Conservation (phyloP, 2,888 invertebrate genomes). For the Brachyptera putata region DNA sequence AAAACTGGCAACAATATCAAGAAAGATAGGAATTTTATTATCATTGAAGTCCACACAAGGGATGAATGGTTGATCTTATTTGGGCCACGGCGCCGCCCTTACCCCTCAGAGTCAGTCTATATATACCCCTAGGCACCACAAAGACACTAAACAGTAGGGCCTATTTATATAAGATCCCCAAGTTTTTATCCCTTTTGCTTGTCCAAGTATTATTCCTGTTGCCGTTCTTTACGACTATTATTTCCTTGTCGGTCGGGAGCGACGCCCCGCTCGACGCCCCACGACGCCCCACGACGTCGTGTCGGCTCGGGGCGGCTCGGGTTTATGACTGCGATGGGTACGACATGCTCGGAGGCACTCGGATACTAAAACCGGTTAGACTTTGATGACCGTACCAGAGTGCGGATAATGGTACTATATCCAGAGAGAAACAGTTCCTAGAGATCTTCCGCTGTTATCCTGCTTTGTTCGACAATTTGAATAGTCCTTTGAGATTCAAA, state of each 20-base stretch:
- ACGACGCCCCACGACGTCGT: constrained; percentile 1
- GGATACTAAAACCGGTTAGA: not conserved
- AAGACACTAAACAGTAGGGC: constrained; percentile 15
- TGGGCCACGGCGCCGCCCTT: not conserved
- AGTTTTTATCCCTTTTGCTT: constrained; percentile 19
- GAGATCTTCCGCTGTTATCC: too few species aligned
- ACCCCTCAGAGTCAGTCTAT: too few species aligned
- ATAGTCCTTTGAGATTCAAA: too few species aligned
- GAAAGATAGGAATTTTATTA: constrained; percentile 16
- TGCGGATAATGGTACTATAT: too few species aligned
- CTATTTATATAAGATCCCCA: constrained; percentile 13
- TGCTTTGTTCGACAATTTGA: too few species aligned
- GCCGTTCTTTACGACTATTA: constrained; percentile 15
- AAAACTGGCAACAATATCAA: constrained; percentile 18
- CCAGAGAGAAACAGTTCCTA: too few species aligned
- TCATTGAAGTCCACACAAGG: constrained; percentile 20
- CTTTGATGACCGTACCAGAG: not conserved
- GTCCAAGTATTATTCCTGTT: constrained; percentile 19
- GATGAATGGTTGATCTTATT: constrained; percentile 18
- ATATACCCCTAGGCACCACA: constrained; percentile 4
- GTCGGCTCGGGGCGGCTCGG: not conserved
- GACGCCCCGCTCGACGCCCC: not conserved
- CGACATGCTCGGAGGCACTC: not conserved
- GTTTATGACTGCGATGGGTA: not conserved
- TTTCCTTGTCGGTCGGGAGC: constrained; percentile 8